Base-by-base conservation (phyloP, 2,113 vertebrate genomes). In the Tiliqua scincoides region DNA sequence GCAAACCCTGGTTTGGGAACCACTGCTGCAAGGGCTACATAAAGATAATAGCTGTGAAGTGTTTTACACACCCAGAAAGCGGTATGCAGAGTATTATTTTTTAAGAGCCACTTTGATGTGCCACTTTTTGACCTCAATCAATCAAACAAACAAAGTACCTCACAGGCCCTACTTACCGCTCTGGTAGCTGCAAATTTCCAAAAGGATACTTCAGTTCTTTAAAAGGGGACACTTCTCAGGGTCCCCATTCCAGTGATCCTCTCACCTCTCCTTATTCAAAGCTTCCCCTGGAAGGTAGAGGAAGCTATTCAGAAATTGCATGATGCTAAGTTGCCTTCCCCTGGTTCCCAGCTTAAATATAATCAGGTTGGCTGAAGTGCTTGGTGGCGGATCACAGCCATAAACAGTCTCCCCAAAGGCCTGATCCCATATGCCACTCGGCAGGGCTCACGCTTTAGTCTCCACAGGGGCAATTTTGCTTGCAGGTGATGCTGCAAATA, bases 361-460 rank as follows among this genome's bases (percentile, higher is more conserved):
- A 32, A 57, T 48, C 23, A 4, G 18, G 63, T 85, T 85, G 83
- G 83, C 43, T 37, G 62, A 68, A 77, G 25, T 78, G 62, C 43
- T 68, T 57, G 61, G n/a, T 35, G 61, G 73, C 21, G 48, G 18
- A 82, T 40, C 71, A 76, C 48, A n/a, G n/a, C 61, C 59, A 27
- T 23, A 57, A 32, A 73, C 54, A 25, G 35, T 40, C 43, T 82
- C 79, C 72, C 43, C 18, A n/a, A 48, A 67, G 72, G 21, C 62
- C 27, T 61, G 62, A 62, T 62, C 76, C 72, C 80, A 82, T 67
- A 67, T 57, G 62, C 85, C 72, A n/a, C 79, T 76, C 79, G 1
- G 48, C 23, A 4, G 52, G 48, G 18, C 6, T 3, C 35, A 21
- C 48, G 30, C 35, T 70, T 82, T 62, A 87, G 82, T 75, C 80